Conservation (phyloP, 2,113 vertebrate genomes). For the Eublepharis macularius region DNA sequence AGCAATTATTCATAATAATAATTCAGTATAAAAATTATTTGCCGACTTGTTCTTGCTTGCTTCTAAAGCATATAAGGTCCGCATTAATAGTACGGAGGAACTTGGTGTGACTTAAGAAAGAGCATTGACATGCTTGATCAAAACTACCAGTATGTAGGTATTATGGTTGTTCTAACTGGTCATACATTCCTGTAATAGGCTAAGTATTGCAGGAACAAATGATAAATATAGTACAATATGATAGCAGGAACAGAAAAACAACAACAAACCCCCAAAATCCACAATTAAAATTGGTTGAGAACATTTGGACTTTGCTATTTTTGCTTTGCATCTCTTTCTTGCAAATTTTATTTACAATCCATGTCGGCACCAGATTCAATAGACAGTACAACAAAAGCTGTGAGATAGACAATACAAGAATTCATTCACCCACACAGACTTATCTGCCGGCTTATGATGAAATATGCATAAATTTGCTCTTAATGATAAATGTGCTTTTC, state of each 20-base stretch:
- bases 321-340: constrained; percentile 18
- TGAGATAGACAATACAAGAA: not conserved
- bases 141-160: constrained; percentile 26
- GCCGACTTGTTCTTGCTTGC: constrained; percentile 21
- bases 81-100: constrained; percentile 44
- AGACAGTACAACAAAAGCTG: constrained; percentile 36
- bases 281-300: constrained; percentile 45
- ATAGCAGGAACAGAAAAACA: constrained; percentile 19
- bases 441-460: not conserved
- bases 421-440: constrained; percentile 8
- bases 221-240: not conserved
- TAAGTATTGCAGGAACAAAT: constrained; percentile 2
- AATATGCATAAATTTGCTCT: not conserved
- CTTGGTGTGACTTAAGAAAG: constrained; percentile 40
- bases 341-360: constrained; percentile 45
- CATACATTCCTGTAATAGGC: constrained; percentile 41
- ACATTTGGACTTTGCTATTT: constrained; percentile 39
- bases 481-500: not conserved
- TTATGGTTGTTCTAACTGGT: constrained; percentile 46
- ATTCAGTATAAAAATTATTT: constrained; percentile 35
- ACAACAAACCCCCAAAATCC: constrained; percentile 11
- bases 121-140: constrained; percentile 42
- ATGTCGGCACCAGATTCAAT: constrained; percentile 25
- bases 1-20: constrained; percentile 47
- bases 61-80: constrained; percentile 36